Evolutionary conservation across 2,113 vertebrate species (phyloP), one percentile per base, ranked within the genome.

Genomic region (Dryoscopus gambensis): DNA sequence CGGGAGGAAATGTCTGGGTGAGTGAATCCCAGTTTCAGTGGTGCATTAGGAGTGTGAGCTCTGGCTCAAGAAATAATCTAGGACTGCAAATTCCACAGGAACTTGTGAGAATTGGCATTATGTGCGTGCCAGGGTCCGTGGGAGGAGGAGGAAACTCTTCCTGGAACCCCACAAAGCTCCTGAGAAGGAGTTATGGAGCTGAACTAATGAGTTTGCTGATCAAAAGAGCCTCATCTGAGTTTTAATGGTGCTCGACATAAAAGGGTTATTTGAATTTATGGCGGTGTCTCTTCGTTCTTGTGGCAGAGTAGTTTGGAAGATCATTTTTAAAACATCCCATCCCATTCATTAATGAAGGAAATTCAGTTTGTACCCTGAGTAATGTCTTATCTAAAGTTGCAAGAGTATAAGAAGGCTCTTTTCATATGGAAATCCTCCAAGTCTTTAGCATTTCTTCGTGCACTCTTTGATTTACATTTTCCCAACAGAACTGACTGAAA

Each of bases 361-460:
- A 78, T 68, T 82, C 40, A 13, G 8, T 15, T 85, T 94, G 67
- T 17, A 7, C 49, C 74, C 47, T 71, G 77, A 56, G 46, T 60
- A 52, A 68, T 83, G 71, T 37, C 83, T 73, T 70, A 76, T 86
- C 63, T 92, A 11, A 81, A 85, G 80, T 11, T 73, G n/a, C 33
- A 73, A 49, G 37, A 57, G 37, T 16, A 47, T 62, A 56, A 90
- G 64, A 56, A 23, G 63, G 23, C 50, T 90, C 50, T 88, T 87
- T 79, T 93, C 40, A 31, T 53, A 77, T 88, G 85, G 88, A 95
- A 95, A 94, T 90, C 75, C 74, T 56, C 85, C 82, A 85, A 76
- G 82, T 16, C 46, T 88, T 93, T 40, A 90, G 55, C 59, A 68
- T 93, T 96, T 90, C 86, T 82, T 91, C 82, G 73, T 22, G 31